These are phyloP conservation scores for Leptobrachium ailaonicum DNA, from an alignment of 2,113 vertebrate species.

Conservation along the genomic window DNA sequence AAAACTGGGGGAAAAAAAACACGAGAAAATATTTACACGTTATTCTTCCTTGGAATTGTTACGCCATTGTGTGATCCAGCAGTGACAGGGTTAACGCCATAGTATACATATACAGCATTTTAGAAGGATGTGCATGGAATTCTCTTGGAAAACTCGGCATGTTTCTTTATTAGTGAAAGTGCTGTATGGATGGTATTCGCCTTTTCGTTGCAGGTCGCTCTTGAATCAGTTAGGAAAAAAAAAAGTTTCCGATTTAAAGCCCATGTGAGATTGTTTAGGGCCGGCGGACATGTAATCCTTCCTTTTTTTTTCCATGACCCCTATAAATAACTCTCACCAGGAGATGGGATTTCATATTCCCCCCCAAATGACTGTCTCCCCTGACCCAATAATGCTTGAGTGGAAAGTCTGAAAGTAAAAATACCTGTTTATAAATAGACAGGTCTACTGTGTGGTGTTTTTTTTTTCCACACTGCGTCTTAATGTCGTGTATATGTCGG, in stretches of 20 bases:
- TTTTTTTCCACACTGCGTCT: neutral
- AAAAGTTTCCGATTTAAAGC: constrained; percentile 23
- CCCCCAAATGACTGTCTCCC: constrained; percentile 51
- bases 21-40: no score
- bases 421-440: constrained; percentile 70
- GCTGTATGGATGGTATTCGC: neutral
- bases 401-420: constrained; percentile 69
- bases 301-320: constrained; percentile 21
- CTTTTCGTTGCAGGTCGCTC: neutral
- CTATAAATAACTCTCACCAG: constrained; percentile 67
- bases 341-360: constrained; percentile 65
- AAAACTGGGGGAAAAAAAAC: no score
- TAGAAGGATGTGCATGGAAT: neutral
- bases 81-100: neutral
- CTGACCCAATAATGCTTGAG: constrained; percentile 53
- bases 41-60: no score
- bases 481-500: neutral
- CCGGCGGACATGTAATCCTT: constrained; percentile 34
- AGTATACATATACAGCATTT: no score
- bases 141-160: neutral
- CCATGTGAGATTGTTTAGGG: constrained; percentile 1
- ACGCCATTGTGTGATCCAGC: neutral
- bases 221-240: neutral
- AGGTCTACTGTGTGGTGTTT: neutral
- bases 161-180: constrained; percentile 1